Base-by-base conservation (phyloP, 2,113 vertebrate genomes). In the Boleophthalmus pectinirostris region DNA sequence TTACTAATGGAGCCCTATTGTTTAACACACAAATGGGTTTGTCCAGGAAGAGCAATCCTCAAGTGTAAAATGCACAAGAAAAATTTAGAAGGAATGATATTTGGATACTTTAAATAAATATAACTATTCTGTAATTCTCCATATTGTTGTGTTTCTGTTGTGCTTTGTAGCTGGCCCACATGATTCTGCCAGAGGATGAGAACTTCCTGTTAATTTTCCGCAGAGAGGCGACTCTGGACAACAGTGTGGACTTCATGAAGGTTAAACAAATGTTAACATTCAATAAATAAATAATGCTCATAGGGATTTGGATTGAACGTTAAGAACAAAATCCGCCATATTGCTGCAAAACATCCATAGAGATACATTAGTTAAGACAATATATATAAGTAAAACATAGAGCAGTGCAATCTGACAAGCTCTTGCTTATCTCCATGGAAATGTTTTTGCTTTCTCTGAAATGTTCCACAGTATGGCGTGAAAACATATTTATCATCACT, bases 241-340 rank as follows among this genome's bases (percentile, higher is more conserved):
- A 95, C 91, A 99, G 97, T 0, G 97, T 99, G 58, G 96, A 99
- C 75, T 99, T 99, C 69, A 99, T 99, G 95, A 90, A 94, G 95
- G 98, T 97, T 75, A 69, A 89, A 74, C 51, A n/a, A 38, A 2
- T 29, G 0, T 12, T 6, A 23, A 58, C 11, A 47, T 11, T 23
- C 5, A 51, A 20, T 15, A 16, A 38, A 38, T 38, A 1, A 38
- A 38, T 38, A 38, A 38, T 38, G 35, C 35, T 38, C 6, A 38
- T 38, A 38, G 35, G 6, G 35, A 4, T 38, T 38, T 5, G 35
- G 35, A 38, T 38, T 38, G 35, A 38, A 38, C 3, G 6, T 38
- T 38, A 38, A 38, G 8, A 7, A 9, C 35, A 38, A 38, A 38
- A 5, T 38, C 35, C 6, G 3, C 35, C 35, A 38, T 38, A 38